Percentiles rank a stretch among this genome's conserved stretches.
phyloP scores from a whole-genome alignment of 2,888 invertebrate genomes.

The Gastracanthus pulcherrimus region DNA sequence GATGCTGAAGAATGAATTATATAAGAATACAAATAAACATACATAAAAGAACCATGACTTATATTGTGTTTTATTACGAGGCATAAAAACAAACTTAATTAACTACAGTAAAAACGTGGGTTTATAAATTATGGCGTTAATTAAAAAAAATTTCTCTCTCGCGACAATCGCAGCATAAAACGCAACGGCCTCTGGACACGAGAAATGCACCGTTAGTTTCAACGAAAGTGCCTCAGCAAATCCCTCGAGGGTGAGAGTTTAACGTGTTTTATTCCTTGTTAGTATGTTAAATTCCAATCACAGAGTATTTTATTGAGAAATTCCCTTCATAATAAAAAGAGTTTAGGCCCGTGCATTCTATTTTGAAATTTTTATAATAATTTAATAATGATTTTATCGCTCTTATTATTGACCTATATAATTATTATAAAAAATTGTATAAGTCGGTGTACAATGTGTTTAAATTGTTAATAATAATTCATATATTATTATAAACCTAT shows the following conservation, averaged over 20 bases:
- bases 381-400: too few species aligned
- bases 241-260: slow-evolving; percentile 53
- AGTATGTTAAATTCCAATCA: neutral
- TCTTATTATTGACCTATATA: too few species aligned
- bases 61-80: neutral
- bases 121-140: neutral
- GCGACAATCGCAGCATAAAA: slow-evolving; percentile 28
- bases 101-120: neutral
- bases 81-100: neutral
- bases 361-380: too few species aligned
- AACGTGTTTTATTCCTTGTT: neutral
- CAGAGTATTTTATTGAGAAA: neutral
- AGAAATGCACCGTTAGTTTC: slow-evolving; percentile 36
- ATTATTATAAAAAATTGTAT: too few species aligned
- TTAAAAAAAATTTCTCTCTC: slow-evolving; percentile 42
- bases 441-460: too few species aligned
- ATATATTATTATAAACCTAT: neutral
- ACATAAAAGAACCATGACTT: too few species aligned
- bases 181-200: slow-evolving; percentile 5
- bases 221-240: slow-evolving; percentile 46
- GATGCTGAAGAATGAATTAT: neutral
- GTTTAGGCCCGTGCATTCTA: too few species aligned
- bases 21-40: neutral
- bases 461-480: too few species aligned
- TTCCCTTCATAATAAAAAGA: neutral